These are phyloP conservation scores for Epirrita christyi DNA, from an alignment of 2,888 invertebrate genomes.

Conservation along the genomic window DNA sequence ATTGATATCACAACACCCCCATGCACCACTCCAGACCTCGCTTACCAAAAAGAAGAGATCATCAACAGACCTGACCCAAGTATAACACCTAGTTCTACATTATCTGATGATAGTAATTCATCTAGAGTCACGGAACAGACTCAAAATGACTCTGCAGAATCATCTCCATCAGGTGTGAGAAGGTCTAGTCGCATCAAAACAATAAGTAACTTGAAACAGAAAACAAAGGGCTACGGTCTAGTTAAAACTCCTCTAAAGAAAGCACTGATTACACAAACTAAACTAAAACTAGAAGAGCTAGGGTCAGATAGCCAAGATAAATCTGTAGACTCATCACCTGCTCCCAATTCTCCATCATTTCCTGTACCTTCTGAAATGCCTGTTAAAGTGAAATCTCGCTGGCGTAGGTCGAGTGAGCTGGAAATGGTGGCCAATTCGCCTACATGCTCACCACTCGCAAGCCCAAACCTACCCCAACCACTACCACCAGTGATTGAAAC, in stretches of 20 bases:
- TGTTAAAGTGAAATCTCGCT: slow-evolving; percentile 91
- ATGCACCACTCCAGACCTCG: slow-evolving; percentile 61
- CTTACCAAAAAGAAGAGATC: slow-evolving; percentile 56
- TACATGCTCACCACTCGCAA: slow-evolving; percentile 68
- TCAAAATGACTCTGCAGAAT: slow-evolving; percentile 77
- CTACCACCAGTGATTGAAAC: slow-evolving; percentile 56
- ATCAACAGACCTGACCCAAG: slow-evolving; percentile 73
- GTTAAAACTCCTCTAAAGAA: slow-evolving; percentile 84
- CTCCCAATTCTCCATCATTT: slow-evolving; percentile 72
- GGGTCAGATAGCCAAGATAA: slow-evolving; percentile 83
- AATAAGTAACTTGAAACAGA: slow-evolving; percentile 88
- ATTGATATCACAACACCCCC: slow-evolving; percentile 52
- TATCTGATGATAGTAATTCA: slow-evolving; percentile 79
- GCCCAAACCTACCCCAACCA: slow-evolving; percentile 66
- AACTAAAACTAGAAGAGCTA: slow-evolving; percentile 84
- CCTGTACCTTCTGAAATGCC: slow-evolving; percentile 86
- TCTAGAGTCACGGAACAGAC: slow-evolving; percentile 68
- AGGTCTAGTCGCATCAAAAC: slow-evolving; percentile 91
- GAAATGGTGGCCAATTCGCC: slow-evolving; percentile 86
- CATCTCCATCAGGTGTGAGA: slow-evolving; percentile 85
- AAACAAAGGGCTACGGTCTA: slow-evolving; percentile 87
- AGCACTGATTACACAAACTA: slow-evolving; percentile 78
- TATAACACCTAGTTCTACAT: slow-evolving; percentile 73
- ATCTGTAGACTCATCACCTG: slow-evolving; percentile 53
- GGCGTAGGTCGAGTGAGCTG: slow-evolving; percentile 90